Conservation (phyloP, 2,113 vertebrate species). For the Tragulus kanchil region DNA sequence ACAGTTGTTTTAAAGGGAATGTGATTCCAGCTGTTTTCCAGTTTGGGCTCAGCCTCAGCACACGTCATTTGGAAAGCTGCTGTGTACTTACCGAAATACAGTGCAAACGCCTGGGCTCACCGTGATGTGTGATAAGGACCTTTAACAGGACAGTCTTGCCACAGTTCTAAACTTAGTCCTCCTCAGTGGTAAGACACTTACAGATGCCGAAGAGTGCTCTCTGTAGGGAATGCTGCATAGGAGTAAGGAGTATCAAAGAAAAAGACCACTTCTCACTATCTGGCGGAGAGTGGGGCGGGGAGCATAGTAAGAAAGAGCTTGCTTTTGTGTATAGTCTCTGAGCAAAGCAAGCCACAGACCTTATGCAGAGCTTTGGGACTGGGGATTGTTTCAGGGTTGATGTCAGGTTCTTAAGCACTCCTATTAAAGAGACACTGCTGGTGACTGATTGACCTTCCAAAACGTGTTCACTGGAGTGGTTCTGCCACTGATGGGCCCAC, state of each 20-base stretch:
- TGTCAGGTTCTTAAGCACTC: neutral
- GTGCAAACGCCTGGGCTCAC: neutral
- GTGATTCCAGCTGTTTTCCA: neutral
- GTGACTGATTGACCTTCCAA: conserved; percentile 27
- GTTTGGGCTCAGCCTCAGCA: neutral
- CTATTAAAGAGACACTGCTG: neutral
- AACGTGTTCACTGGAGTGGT: neutral
- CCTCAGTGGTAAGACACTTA: neutral
- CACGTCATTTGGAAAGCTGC: neutral
- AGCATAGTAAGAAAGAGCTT: neutral
- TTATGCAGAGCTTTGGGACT: neutral
- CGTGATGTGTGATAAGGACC: neutral
- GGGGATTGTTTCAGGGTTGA: neutral
- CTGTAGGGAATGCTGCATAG: neutral
- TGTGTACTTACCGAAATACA: neutral
- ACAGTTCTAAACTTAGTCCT: neutral
- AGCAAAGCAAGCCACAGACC: conserved; percentile 39
- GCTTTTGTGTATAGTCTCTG: neutral
- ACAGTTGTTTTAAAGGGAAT: neutral
- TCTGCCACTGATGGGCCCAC: neutral
- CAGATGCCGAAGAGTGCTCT: neutral
- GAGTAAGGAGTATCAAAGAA: neutral
- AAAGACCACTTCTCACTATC: neutral
- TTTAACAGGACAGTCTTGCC: neutral
- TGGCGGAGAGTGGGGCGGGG: too few relatives aligned